These are phyloP conservation scores for Horisme vitalbata DNA, from an alignment of 2,888 invertebrate species.

Conservation along the genomic window DNA sequence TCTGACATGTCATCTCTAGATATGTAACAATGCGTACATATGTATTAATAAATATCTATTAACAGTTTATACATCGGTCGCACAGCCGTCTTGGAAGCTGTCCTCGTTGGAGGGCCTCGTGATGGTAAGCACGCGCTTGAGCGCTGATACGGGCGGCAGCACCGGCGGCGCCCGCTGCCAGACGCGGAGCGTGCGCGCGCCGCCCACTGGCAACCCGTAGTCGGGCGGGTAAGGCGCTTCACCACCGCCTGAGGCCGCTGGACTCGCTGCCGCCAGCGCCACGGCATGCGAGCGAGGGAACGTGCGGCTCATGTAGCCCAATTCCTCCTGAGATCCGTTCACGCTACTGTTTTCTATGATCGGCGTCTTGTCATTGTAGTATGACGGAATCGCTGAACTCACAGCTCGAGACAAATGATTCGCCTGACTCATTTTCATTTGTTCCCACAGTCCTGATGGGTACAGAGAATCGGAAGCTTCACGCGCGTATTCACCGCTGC, in stretches of 20 bases:
- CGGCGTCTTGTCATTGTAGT: slow-evolving; percentile 89
- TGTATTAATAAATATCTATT: slow-evolving; percentile 8
- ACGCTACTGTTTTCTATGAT: slow-evolving; percentile 86
- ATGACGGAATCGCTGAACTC: slow-evolving; percentile 81
- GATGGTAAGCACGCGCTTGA: slow-evolving; percentile 92
- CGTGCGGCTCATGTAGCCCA: slow-evolving; percentile 84
- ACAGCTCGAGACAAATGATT: slow-evolving; percentile 83
- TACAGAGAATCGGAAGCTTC: slow-evolving; percentile 89
- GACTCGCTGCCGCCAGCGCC: slow-evolving; percentile 50
- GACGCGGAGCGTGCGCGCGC: slow-evolving; percentile 90
- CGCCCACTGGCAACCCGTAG: slow-evolving; percentile 88
- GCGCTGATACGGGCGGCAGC: slow-evolving; percentile 91
- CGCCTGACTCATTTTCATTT: slow-evolving; percentile 76
- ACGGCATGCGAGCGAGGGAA: slow-evolving; percentile 81
- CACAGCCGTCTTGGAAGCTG: slow-evolving; percentile 96
- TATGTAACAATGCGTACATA: slow-evolving; percentile 47
- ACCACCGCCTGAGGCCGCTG: slow-evolving; percentile 51
- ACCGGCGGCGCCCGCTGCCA: slow-evolving; percentile 95
- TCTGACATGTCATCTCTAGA: slow-evolving; percentile 53
- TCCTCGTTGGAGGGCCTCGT: slow-evolving; percentile 94
- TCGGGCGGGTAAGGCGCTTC: slow-evolving; percentile 87
- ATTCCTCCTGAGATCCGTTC: slow-evolving; percentile 83
- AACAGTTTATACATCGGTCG: slow-evolving; percentile 90
- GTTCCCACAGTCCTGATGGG: slow-evolving; percentile 91
- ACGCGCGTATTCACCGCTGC: slow-evolving; percentile 90